Evolutionary conservation across 2,888 invertebrate species (phyloP).

Genomic region (Xestia rhomboidea): DNA sequence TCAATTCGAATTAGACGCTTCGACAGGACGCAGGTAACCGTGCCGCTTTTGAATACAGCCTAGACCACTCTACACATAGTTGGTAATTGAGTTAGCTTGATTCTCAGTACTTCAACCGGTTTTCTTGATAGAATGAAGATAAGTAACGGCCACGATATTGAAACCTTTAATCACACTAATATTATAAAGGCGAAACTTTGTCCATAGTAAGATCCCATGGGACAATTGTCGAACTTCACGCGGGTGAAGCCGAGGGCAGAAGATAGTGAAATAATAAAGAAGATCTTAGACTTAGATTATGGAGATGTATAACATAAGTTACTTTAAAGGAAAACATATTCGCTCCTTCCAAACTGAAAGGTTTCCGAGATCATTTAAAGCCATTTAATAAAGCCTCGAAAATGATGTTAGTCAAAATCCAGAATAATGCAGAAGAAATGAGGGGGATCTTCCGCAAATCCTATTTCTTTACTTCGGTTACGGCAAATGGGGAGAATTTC

Average conservation of each 20-base stretch:
- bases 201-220: no score
- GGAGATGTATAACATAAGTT: background rate
- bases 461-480: constrained; percentile 73
- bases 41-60: constrained; percentile 63
- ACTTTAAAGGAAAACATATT: background rate
- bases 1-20: constrained; percentile 69
- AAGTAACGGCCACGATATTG: background rate
- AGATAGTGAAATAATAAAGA: background rate
- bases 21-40: constrained; percentile 62
- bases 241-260: no score
- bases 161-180: background rate
- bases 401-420: constrained; percentile 70
- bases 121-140: constrained; percentile 9
- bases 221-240: no score
- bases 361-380: constrained; percentile 65
- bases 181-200: no score
- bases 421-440: constrained; percentile 73
- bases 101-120: constrained; percentile 5
- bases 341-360: constrained; percentile 47
- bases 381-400: constrained; percentile 66
- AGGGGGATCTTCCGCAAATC: constrained; percentile 72
- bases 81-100: constrained; percentile 24
- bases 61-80: constrained; percentile 21
- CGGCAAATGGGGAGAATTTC: constrained; percentile 74
- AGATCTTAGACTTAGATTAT: background rate